Evolutionary conservation across 2,888 invertebrate species (phyloP).

Genomic region (Herminia tarsipennalis): DNA sequence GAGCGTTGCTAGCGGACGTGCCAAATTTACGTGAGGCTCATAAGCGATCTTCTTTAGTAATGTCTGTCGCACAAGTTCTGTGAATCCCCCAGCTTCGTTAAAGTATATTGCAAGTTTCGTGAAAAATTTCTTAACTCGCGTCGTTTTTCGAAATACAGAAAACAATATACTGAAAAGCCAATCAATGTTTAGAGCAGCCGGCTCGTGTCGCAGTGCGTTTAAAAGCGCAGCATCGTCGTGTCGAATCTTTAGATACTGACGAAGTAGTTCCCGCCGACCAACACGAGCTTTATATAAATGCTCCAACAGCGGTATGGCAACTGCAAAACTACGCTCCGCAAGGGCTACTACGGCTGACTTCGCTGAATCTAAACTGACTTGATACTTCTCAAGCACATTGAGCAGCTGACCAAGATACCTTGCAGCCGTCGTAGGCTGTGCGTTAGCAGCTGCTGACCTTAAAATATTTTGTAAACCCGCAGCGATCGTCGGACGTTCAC

Average conservation of each 20-base stretch:
- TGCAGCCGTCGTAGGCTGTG: constrained; percentile 21
- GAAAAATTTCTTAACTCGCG: constrained; percentile 29
- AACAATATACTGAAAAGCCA: constrained; percentile 8
- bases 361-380: constrained; percentile 38
- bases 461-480: constrained; percentile 43
- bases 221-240: constrained; percentile 56
- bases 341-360: constrained; percentile 41
- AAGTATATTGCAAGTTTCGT: constrained; percentile 58
- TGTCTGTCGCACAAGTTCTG: constrained; percentile 33
- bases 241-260: constrained; percentile 47
- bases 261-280: constrained; percentile 54
- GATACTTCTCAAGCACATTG: constrained; percentile 48
- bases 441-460: constrained; percentile 28
- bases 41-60: constrained; percentile 15
- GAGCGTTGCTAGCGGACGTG: constrained; percentile 29
- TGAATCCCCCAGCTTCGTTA: constrained; percentile 54
- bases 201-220: constrained; percentile 60
- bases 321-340: constrained; percentile 36
- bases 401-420: constrained; percentile 43
- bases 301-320: constrained; percentile 37
- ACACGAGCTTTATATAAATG: constrained; percentile 49
- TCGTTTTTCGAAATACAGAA: too few species aligned
- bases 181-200: constrained; percentile 29
- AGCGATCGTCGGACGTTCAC: constrained; percentile 47
- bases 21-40: constrained; percentile 14